Base-by-base conservation (phyloP, 2,113 vertebrate genomes). In the Dryoscopus gambensis region DNA sequence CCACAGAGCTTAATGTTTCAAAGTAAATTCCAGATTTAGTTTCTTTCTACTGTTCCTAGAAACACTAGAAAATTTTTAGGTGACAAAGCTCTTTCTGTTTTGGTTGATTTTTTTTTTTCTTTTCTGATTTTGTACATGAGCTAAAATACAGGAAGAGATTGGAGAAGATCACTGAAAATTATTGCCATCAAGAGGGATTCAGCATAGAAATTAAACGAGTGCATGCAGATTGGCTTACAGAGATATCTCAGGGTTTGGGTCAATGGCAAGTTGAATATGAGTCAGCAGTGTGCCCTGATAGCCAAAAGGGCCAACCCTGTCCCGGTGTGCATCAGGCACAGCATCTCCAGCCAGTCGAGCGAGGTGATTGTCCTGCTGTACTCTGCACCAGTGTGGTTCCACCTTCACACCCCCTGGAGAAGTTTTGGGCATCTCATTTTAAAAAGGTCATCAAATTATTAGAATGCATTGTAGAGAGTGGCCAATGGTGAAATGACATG, bases 211-310 rank as follows among this genome's bases (percentile, higher is more conserved):
- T 78, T 50, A 42, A 75, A 44, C 6, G 23, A 57, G 15, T 35
- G 62, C 0, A 1, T 46, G n/a, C 7, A 89, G 75, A 50, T 0
- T 40, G 11, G 5, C 10, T 11, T 0, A 0, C 2, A 46, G 46
- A 65, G 15, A 70, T 3, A 44, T 35, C 6, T 71, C 15, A 8
- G 5, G 1, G 0, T 23, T 7, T 7, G 4, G 7, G 24, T 57
- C 40, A 8, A 44, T 79, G 31, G 10, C 5, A 47, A 31, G 11
- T 15, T 62, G n/a, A 70, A 25, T 47, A 20, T 10, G 10, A 47
- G 23, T 28, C 25, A 68, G 15, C 49, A 60, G 15, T 11, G 12
- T 74, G 11, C 30, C 24, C n/a, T 76, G 47, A 8, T 10, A 68
- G 30, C 55, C 47, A 55, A 31, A 40, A 69, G 11, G 5, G 17